These are phyloP conservation scores for Capitulum mitella DNA, from an alignment of 2,888 invertebrate genomes.

Conservation along the genomic window DNA sequence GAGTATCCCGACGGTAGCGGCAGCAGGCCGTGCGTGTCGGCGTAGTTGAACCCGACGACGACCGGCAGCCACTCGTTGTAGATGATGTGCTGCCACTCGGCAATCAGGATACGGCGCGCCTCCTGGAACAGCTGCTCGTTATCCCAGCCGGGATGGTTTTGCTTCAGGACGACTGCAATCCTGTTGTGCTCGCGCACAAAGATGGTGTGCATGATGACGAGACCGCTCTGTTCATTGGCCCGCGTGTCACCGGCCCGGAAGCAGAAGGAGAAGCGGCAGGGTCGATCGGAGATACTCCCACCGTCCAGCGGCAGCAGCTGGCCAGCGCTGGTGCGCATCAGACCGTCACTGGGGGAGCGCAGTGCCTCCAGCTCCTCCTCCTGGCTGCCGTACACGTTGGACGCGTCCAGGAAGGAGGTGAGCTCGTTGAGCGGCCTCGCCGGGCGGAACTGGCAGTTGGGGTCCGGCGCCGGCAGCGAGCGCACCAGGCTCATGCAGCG, in stretches of 20 bases:
- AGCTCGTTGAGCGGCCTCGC: slow-evolving; percentile 63
- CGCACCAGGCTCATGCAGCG: slow-evolving; percentile 66
- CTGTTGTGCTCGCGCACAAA: slow-evolving; percentile 74
- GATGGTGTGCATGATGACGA: slow-evolving; percentile 51
- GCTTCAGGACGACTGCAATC: slow-evolving; percentile 54
- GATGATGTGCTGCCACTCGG: slow-evolving; percentile 66
- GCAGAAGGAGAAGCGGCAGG: not conserved
- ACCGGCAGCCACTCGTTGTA: slow-evolving; percentile 74
- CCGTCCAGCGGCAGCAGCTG: slow-evolving; percentile 29
- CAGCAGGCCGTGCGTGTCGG: slow-evolving; percentile 39
- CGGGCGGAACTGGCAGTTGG: slow-evolving; percentile 54
- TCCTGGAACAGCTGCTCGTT: slow-evolving; percentile 67
- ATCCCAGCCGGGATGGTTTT: slow-evolving; percentile 63
- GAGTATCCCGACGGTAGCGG: slow-evolving; percentile 61
- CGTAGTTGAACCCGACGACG: slow-evolving; percentile 46
- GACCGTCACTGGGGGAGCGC: slow-evolving; percentile 59
- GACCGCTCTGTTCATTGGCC: slow-evolving; percentile 28
- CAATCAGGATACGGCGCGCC: slow-evolving; percentile 62
- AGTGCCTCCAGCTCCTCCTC: slow-evolving; percentile 57
- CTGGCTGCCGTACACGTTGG: slow-evolving; percentile 70
- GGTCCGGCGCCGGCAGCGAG: slow-evolving; percentile 58
- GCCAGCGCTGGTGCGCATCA: slow-evolving; percentile 23
- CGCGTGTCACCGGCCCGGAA: slow-evolving; percentile 29
- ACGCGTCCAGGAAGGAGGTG: slow-evolving; percentile 67
- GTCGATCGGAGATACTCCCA: too few species aligned